Conservation (phyloP, 2,888 invertebrate genomes). For the Caenorhabditis sp. region DNA sequence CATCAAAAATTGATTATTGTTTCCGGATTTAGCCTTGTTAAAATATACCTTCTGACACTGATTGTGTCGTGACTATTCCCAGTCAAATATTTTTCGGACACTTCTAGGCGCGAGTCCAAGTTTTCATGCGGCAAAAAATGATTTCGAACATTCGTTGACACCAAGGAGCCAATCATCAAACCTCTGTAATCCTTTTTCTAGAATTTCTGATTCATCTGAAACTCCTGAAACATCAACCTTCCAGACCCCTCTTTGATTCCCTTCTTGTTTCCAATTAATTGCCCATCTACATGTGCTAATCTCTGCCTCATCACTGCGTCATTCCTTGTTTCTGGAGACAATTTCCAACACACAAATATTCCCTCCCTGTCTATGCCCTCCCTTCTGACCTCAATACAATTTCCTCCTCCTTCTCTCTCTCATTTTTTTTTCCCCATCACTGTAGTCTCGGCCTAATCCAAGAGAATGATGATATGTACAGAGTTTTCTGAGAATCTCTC, state of each 20-base stretch:
- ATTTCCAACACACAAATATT: constrained; percentile 27
- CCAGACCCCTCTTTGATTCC: background rate
- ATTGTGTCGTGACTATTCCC: no score
- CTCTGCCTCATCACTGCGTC: constrained; percentile 21
- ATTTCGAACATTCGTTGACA: no score
- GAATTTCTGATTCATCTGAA: background rate
- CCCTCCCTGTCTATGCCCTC: background rate
- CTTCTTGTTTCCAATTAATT: constrained; percentile 8
- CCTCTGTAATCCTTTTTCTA: background rate
- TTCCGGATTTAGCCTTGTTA: no score
- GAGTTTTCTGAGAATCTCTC: constrained; percentile 15
- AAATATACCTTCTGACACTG: no score
- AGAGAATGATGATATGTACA: background rate
- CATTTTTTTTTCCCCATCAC: constrained; percentile 4
- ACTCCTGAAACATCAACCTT: constrained; percentile 11
- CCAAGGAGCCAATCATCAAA: no score
- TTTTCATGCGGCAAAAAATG: no score
- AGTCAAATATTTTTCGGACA: no score
- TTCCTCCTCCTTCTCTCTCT: background rate
- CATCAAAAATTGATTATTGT: no score
- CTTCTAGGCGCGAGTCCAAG: no score
- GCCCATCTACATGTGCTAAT: background rate
- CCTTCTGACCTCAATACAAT: constrained; percentile 6
- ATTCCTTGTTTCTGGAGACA: background rate
- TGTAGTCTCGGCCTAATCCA: constrained; percentile 14